These are phyloP conservation scores for Epizoanthus stellaris DNA, from an alignment of 92 coral and sea anemone species.

Conservation along the genomic window DNA sequence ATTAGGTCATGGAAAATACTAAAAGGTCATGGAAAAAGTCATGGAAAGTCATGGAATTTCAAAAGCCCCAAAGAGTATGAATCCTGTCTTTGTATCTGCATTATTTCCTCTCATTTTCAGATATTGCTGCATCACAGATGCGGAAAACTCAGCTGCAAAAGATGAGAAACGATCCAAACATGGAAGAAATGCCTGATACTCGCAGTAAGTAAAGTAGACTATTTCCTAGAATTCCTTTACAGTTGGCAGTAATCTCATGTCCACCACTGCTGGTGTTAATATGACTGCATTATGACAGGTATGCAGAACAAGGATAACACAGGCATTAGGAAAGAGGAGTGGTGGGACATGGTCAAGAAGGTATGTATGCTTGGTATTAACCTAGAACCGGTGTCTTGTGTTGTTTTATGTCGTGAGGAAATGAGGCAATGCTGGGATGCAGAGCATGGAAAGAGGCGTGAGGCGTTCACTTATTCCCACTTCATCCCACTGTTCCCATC, in stretches of 20 bases:
- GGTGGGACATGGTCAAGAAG: slow-evolving; percentile 96
- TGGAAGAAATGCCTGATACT: slow-evolving; percentile 16
- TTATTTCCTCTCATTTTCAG: neutral
- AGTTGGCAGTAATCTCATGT: neutral
- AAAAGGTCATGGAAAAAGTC: too few species aligned
- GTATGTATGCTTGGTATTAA: slow-evolving; percentile 35
- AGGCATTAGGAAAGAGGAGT: slow-evolving; percentile 91
- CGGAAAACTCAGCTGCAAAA: slow-evolving; percentile 35
- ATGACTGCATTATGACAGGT: slow-evolving; percentile 7
- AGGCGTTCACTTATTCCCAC: too few species aligned
- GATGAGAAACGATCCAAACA: slow-evolving; percentile 13
- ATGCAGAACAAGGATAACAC: slow-evolving; percentile 61
- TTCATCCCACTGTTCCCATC: too few species aligned
- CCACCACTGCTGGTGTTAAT: neutral
- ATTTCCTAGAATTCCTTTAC: neutral
- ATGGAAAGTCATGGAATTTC: too few species aligned
- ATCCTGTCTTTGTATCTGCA: too few species aligned
- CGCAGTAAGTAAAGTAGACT: neutral
- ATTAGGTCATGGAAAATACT: too few species aligned
- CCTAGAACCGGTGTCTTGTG: neutral
- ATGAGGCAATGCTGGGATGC: neutral
- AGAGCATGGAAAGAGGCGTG: neutral
- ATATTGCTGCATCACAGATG: slow-evolving; percentile 4
- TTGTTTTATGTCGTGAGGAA: neutral
- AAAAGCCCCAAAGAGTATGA: too few species aligned